Percentiles rank a stretch among this genome's conserved stretches.
Evolutionary conservation across 2,797 vertebrate species (phyloP).

Genomic region (Paratrypauchen microcephalus): DNA sequence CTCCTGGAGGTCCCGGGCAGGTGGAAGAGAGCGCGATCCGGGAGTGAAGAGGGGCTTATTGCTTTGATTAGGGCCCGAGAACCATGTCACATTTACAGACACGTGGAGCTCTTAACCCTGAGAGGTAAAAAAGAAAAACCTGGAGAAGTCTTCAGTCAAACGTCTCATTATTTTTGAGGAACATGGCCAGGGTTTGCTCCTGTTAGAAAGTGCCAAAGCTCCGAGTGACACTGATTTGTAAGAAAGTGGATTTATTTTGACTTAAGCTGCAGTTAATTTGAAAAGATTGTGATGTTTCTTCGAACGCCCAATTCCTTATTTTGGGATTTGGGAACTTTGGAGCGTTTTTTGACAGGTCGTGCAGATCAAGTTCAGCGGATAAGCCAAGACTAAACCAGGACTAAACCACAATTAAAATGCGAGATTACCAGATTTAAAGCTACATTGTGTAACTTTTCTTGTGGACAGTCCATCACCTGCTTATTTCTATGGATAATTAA

Average conservation of each 20-base stretch:
- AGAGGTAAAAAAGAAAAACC: background rate
- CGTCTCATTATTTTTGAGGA: conserved; percentile 11
- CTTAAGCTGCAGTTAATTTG: background rate
- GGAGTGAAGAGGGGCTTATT: background rate
- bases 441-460: too few species aligned
- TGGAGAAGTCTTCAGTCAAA: conserved; percentile 8
- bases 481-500: too few species aligned
- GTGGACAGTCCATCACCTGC: too few species aligned
- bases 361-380: background rate
- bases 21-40: background rate
- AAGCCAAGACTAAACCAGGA: background rate
- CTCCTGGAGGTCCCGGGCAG: background rate
- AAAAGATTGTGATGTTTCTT: conserved; percentile 5
- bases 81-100: background rate
- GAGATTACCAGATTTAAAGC: too few species aligned
- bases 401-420: background rate
- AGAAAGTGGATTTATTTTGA: background rate
- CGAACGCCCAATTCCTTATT: background rate
- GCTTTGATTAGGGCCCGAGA: conserved; percentile 1
- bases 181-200: background rate
- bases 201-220: background rate
- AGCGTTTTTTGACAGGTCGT: background rate
- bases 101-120: conserved; percentile 1
- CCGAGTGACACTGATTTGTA: conserved; percentile 6
- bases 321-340: background rate